These are phyloP conservation scores for Oncopodura yosiiana DNA, from an alignment of 1,140 invertebrate genomes.

Conservation along the genomic window DNA sequence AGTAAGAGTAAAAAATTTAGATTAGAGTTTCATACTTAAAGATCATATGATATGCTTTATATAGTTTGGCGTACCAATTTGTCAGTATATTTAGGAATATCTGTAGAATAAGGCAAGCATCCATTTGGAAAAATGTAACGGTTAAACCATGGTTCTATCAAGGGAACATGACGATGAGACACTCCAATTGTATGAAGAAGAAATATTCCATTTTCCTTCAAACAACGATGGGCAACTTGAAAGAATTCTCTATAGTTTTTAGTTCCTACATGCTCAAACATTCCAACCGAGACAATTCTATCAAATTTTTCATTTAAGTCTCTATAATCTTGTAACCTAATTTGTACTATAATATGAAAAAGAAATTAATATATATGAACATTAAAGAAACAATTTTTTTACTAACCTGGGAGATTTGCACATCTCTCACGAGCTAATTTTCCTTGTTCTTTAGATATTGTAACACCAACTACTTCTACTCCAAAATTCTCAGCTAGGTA, in stretches of 20 bases:
- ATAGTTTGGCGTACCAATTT: no score
- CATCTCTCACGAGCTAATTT: background rate
- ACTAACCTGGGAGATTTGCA: background rate
- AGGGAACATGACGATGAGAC: constrained; percentile 1
- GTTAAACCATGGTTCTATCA: background rate
- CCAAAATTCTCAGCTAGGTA: background rate
- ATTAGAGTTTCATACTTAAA: no score
- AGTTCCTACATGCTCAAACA: constrained; percentile 26
- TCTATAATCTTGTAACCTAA: background rate
- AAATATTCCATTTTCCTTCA: constrained; percentile 14
- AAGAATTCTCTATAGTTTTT: constrained; percentile 16
- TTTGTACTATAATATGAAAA: background rate
- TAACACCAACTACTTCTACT: background rate
- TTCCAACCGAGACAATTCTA: constrained; percentile 13
- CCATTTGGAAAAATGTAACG: constrained; percentile 3
- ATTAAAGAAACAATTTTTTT: no score
- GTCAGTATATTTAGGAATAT: background rate
- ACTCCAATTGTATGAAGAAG: constrained; percentile 22
- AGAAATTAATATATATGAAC: background rate
- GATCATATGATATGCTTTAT: no score
- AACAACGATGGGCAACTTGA: constrained; percentile 9
- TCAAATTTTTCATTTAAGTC: background rate
- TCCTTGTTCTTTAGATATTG: background rate
- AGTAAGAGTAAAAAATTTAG: no score
- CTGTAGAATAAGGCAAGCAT: background rate